Base-by-base conservation (phyloP, 1,140 invertebrate genomes). In the Drosophila paulistorum region DNA sequence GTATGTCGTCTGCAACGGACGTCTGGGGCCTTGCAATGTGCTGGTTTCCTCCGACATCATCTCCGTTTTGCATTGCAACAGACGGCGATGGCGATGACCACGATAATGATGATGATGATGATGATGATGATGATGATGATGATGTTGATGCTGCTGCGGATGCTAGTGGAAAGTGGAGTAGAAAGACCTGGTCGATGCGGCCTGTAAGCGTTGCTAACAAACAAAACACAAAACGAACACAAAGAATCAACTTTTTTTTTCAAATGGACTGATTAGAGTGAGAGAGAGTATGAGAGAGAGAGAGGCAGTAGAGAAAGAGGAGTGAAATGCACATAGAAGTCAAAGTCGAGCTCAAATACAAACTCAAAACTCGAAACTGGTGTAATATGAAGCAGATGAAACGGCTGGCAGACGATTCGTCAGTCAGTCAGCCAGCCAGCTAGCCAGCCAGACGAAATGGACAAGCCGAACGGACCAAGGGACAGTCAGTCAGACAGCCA, bases 351-450 rank as follows among this genome's bases (percentile, higher is more conserved):
- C 37, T 61, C 59, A 9, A 64, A 26, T n/a, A 23, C 10, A 1
- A 11, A 67, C 60, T 76, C 26, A 65, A 13, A 51, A 11, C 14
- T 33, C 17, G 41, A 61, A 85, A 69, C 74, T 71, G 70, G 66
- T 71, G 83, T 86, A 86, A 85, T 85, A 79, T 58, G 82, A 76
- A 71, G 79, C 75, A 85, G 82, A 87, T 85, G 82, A 87, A 85
- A 84, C 74, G 70, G 78, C 86, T 74, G 71, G 62, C 61, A 61
- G 59, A 62, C 68, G 64, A 67, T 63, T 74, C 62, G 63, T 48
- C 71, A 48, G 63, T n/a, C 30, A 48, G 23, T 30, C 39, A 78
- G 65, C 41, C 65, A 11, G 23, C 3, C 23, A 78, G 65, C 48
- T 33, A 78, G 65, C 48, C 65, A 11, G 23, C 3, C 23, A 78